Evolutionary conservation across 2,888 invertebrate species (phyloP).

Genomic region (Erannis defoliaria): DNA sequence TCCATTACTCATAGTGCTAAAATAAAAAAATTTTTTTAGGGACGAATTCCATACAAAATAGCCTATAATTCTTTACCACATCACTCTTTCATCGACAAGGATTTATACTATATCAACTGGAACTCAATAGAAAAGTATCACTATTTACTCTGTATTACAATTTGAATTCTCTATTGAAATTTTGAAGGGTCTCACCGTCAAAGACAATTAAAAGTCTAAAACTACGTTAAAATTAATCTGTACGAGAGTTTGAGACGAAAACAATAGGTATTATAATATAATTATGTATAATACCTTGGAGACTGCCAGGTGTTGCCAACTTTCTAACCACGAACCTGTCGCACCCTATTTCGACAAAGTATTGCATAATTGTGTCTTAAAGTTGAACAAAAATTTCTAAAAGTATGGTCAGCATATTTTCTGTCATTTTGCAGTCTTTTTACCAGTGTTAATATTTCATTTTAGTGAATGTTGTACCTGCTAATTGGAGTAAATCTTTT

Average conservation of each 20-base stretch:
- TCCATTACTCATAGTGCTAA: no score
- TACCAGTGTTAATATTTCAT: no score
- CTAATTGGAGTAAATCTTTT: no score
- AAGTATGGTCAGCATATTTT: neutral
- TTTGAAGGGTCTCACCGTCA: neutral
- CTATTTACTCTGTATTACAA: neutral
- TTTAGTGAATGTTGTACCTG: no score
- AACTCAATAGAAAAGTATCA: neutral
- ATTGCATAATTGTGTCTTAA: conserved; percentile 14
- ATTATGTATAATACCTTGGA: neutral
- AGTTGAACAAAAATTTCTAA: conserved; percentile 11
- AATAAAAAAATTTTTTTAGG: no score
- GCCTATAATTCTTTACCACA: no score
- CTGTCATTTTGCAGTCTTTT: conserved; percentile 1
- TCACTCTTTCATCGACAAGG: no score
- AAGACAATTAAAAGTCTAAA: neutral
- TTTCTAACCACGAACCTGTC: conserved; percentile 10
- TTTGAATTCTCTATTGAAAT: neutral
- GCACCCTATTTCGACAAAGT: conserved; percentile 12
- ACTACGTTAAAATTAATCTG: neutral
- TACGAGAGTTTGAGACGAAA: neutral
- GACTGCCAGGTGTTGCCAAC: conserved; percentile 16
- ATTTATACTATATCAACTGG: neutral
- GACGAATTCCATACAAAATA: no score
- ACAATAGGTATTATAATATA: conserved; percentile 5